phyloP scores from a whole-genome alignment of 2,797 vertebrate genomes.

The Etheostoma perlongum region DNA sequence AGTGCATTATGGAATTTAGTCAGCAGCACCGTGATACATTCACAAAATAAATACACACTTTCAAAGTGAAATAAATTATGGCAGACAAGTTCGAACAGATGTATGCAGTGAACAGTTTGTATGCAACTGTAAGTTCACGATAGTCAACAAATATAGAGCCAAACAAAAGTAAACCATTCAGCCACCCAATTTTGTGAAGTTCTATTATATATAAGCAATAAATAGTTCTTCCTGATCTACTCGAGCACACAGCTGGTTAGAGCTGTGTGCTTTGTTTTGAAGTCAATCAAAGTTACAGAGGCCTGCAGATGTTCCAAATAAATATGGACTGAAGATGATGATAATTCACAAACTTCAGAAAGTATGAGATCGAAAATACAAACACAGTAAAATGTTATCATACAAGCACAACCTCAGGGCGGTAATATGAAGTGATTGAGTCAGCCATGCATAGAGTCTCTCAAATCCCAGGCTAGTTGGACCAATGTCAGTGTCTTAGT shows the following conservation, averaged over 20 bases:
- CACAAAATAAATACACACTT: slow-evolving; percentile 95
- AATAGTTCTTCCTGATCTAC: slow-evolving; percentile 59
- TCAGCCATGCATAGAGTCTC: slow-evolving; percentile 44
- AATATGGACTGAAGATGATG: slow-evolving; percentile 66
- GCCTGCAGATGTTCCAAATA: slow-evolving; percentile 66
- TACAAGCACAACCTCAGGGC: slow-evolving; percentile 63
- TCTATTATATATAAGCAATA: slow-evolving; percentile 61
- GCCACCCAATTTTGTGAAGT: slow-evolving; percentile 44
- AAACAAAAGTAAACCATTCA: slow-evolving; percentile 42
- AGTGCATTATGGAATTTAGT: slow-evolving; percentile 95
- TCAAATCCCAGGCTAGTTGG: slow-evolving; percentile 54
- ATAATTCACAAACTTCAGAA: slow-evolving; percentile 45
- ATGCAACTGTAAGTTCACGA: slow-evolving; percentile 48
- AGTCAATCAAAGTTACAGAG: slow-evolving; percentile 49
- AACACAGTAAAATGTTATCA: slow-evolving; percentile 59
- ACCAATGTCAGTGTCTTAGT: slow-evolving; percentile 67
- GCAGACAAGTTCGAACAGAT: slow-evolving; percentile 67
- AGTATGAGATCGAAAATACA: slow-evolving; percentile 53
- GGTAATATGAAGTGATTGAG: slow-evolving; percentile 49
- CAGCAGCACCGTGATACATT: slow-evolving; percentile 97
- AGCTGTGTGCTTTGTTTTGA: slow-evolving; percentile 46
- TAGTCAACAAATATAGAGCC: slow-evolving; percentile 43
- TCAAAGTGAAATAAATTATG: slow-evolving; percentile 96
- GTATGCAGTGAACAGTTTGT: slow-evolving; percentile 62
- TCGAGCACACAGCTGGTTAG: slow-evolving; percentile 39